Evolutionary conservation across 1,140 invertebrate species (phyloP), one percentile per base, ranked within the genome.

Genomic region (Lerema accius): DNA sequence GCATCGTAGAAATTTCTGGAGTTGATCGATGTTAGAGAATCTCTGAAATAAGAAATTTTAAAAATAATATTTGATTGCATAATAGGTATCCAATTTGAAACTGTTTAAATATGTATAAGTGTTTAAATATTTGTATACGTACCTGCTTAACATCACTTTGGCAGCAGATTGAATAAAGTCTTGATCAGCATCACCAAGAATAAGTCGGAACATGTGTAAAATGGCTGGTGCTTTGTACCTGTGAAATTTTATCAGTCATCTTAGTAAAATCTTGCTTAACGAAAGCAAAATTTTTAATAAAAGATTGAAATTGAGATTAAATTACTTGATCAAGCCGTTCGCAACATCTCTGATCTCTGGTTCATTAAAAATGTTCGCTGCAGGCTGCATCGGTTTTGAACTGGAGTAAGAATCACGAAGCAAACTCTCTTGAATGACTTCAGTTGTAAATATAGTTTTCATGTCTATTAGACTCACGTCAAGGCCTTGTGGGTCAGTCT

Each of bases 381-480:
- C 17, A 7, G 66, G 59, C 39, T 80, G 55, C 10, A 89, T 43
- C 2, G 75, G 40, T 13, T 37, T 15, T 0, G 78, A 43, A 37
- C 19, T 67, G 0, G 26, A 3, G 16, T 78, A 86, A 0, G 70
- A 67, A 49, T 90, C 88, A 4, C 66, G 63, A 4, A 78, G 63
- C 13, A 90, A 68, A 61, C 78, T 79, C 48, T 90, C 88, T 73
- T 86, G 88, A 11, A 89, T 82, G 0, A 90, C 53, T 13, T 90
- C 88, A 16, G 78, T 77, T 5, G 80, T 70, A 45, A 90, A 89
- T 53, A 90, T 63, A n/a, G 79, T 77, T 9, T 88, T 71, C 10
- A 82, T 71, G 37, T 90, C 84, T 4, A 89, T 50, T 2, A 80
- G 46, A n/a, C 69, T 64, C 0, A 67, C 42, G 45, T 83, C 79